Conservation (phyloP, 2,888 invertebrate species). For the Lumbricus terrestris region DNA sequence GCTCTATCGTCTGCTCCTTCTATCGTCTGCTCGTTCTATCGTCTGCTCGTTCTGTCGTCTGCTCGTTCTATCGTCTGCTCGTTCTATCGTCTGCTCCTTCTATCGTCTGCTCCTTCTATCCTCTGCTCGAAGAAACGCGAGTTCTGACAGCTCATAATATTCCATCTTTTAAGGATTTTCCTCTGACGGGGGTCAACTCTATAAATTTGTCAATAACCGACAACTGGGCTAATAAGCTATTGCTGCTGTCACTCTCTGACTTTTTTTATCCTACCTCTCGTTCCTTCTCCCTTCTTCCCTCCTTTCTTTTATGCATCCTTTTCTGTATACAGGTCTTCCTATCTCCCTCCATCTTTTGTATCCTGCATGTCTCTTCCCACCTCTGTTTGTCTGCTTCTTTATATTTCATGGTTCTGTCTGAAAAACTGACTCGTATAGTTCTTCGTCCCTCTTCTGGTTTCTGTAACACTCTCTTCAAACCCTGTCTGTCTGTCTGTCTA, state of each 20-base stretch:
- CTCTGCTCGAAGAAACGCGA: not conserved
- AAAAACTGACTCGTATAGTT: not conserved
- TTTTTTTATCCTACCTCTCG: not conserved
- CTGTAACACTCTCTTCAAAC: not conserved
- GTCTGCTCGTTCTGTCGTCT: not conserved
- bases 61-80: not conserved
- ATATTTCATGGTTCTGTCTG: not conserved
- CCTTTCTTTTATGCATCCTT: too few species aligned
- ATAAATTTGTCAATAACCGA: not conserved
- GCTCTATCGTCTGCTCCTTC: too few species aligned
- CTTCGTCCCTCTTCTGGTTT: not conserved
- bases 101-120: not conserved
- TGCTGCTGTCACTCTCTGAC: not conserved
- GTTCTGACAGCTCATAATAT: not conserved
- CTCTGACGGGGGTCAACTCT: not conserved
- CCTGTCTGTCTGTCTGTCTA: not conserved
- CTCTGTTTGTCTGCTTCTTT: not conserved
- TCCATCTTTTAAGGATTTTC: not conserved
- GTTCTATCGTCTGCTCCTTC: not conserved
- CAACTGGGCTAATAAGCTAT: not conserved
- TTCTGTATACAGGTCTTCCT: not conserved
- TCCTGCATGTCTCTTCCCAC: not conserved
- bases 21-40: not conserved
- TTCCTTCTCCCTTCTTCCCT: not conserved
- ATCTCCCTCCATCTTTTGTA: not conserved